These are phyloP conservation scores for Phataginus tetradactyla DNA, from an alignment of 2,797 vertebrate genomes.

Conservation along the genomic window DNA sequence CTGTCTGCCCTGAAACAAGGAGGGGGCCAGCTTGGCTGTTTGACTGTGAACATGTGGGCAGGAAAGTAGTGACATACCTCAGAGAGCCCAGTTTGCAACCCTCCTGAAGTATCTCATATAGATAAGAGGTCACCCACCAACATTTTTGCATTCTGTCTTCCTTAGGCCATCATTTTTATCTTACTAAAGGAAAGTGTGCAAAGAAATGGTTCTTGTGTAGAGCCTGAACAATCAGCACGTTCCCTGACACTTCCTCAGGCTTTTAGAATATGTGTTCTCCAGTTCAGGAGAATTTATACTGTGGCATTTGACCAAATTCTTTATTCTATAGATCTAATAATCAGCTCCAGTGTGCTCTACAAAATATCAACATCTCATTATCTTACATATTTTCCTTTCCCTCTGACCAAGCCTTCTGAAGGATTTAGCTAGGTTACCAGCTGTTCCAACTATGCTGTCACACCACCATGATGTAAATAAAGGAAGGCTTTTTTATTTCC, in stretches of 20 bases:
- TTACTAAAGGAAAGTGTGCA: neutral
- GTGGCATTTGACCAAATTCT: neutral
- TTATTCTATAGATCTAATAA: neutral
- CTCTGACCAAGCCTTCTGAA: conserved; percentile 1
- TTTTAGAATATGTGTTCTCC: neutral
- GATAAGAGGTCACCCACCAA: neutral
- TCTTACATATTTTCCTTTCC: neutral
- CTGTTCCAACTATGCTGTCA: conserved; percentile 53
- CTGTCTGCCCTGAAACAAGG: conserved; percentile 50
- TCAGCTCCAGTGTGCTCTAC: neutral
- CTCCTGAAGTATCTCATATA: neutral
- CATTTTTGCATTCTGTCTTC: neutral
- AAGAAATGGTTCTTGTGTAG: neutral
- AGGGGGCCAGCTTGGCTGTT: neutral
- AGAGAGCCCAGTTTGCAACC: neutral
- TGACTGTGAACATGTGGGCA: neutral
- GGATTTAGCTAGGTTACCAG: conserved; percentile 15
- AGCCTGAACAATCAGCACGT: neutral
- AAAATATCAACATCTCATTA: conserved; percentile 29
- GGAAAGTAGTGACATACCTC: neutral
- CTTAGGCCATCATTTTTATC: neutral
- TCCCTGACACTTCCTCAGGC: neutral
- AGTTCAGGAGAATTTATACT: neutral
- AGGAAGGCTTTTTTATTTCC: neutral
- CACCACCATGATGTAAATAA: conserved; percentile 53